These are phyloP conservation scores for Prunella strophiata DNA, from an alignment of 2,797 vertebrate species.

Conservation along the genomic window DNA sequence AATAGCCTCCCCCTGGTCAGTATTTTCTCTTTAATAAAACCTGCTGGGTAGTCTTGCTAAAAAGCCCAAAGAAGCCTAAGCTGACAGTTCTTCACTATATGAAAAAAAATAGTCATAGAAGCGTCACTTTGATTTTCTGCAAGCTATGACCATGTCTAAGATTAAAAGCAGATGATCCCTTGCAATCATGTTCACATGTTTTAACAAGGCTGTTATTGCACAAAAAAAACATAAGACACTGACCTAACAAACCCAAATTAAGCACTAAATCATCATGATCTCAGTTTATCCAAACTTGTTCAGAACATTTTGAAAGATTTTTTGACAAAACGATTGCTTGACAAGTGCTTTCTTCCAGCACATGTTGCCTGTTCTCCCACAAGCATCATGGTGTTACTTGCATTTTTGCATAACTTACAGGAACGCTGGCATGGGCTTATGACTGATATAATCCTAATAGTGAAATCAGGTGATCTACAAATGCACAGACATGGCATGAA, in stretches of 20 bases:
- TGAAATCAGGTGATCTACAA: neutral
- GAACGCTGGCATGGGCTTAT: neutral
- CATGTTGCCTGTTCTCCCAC: neutral
- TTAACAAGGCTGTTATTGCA: neutral
- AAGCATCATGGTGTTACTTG: neutral
- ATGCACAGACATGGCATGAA: neutral
- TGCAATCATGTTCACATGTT: neutral
- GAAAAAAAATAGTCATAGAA: neutral
- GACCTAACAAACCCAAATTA: neutral
- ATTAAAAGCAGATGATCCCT: neutral
- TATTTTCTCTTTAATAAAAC: neutral
- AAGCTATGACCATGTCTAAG: neutral
- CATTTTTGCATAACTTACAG: neutral
- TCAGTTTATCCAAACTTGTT: neutral
- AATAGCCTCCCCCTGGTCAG: neutral
- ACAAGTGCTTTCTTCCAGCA: neutral
- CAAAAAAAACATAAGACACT: neutral
- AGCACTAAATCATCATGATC: neutral
- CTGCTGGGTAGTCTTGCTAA: neutral
- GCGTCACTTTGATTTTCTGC: neutral
- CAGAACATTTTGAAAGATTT: neutral
- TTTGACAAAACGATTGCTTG: neutral
- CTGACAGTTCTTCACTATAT: accelerated
- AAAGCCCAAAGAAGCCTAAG: neutral
- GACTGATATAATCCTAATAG: neutral